Evolutionary conservation across 1,140 invertebrate species (phyloP).

Genomic region (Lucilia sericata): DNA sequence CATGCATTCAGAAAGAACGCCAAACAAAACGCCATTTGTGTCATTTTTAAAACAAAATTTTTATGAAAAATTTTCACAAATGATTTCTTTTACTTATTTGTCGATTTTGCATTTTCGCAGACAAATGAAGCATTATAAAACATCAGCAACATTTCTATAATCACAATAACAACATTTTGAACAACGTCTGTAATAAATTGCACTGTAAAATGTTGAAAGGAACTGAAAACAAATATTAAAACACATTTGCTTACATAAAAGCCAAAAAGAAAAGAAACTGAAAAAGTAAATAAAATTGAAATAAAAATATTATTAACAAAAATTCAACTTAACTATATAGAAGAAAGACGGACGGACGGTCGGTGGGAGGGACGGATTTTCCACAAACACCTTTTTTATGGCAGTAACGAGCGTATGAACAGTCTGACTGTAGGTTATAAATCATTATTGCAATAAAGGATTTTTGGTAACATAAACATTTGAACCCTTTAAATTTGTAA

Average conservation of each 20-base stretch:
- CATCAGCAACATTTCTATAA: constrained; percentile 26
- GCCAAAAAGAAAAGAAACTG: neutral
- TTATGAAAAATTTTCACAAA: neutral
- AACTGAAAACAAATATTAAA: no score
- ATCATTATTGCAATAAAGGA: neutral
- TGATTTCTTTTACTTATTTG: neutral
- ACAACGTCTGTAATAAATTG: constrained; percentile 24
- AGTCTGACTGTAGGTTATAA: neutral
- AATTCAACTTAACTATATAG: neutral
- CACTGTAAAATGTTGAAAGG: neutral
- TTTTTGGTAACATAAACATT: neutral
- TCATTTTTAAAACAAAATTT: neutral
- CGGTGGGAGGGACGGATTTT: no score
- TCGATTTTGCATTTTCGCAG: neutral
- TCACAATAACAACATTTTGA: constrained; percentile 11
- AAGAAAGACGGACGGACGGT: no score
- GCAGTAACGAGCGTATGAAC: neutral
- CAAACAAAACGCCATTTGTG: neutral
- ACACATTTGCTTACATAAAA: neutral
- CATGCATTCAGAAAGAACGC: no score
- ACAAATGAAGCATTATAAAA: constrained; percentile 21
- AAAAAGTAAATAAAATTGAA: neutral
- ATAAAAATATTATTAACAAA: constrained; percentile 8
- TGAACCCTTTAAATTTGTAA: neutral
- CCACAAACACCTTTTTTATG: neutral